Percentiles rank a stretch among this genome's conserved stretches.
phyloP scores from a whole-genome alignment of 2,888 invertebrate genomes.

The Arge pagana region DNA sequence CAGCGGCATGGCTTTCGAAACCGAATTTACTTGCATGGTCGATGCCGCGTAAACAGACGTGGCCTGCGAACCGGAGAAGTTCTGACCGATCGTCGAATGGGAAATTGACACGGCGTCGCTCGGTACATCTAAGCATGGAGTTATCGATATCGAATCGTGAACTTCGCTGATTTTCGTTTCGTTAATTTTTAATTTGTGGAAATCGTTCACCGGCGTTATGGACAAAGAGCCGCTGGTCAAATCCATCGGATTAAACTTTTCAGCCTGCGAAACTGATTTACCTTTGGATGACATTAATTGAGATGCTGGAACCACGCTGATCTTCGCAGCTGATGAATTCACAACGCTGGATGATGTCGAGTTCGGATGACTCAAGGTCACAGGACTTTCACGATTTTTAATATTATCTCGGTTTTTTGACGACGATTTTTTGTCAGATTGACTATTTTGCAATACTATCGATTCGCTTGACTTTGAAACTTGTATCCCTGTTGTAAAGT shows the following conservation, averaged over 20 bases:
- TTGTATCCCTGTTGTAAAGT: constrained; percentile 24
- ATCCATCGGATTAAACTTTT: constrained; percentile 51
- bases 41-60: background rate
- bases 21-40: constrained; percentile 29
- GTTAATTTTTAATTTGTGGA: constrained; percentile 38
- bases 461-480: constrained; percentile 32
- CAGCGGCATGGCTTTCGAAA: constrained; percentile 35
- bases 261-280: constrained; percentile 35
- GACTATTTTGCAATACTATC: constrained; percentile 15
- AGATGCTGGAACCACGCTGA: constrained; percentile 46
- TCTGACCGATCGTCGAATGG: constrained; percentile 27
- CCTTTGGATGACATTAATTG: constrained; percentile 48
- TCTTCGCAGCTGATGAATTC: constrained; percentile 41
- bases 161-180: constrained; percentile 33
- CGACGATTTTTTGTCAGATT: constrained; percentile 17
- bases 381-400: constrained; percentile 35
- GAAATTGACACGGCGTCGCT: constrained; percentile 16
- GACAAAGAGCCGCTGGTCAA: constrained; percentile 50
- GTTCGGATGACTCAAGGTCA: constrained; percentile 24
- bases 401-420: too few species aligned
- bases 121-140: constrained; percentile 44
- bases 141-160: constrained; percentile 47
- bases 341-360: constrained; percentile 19
- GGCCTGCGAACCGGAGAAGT: constrained; percentile 29
- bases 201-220: constrained; percentile 52